Conservation (phyloP, 2,797 vertebrate genomes). For the Limosa lapponica region DNA sequence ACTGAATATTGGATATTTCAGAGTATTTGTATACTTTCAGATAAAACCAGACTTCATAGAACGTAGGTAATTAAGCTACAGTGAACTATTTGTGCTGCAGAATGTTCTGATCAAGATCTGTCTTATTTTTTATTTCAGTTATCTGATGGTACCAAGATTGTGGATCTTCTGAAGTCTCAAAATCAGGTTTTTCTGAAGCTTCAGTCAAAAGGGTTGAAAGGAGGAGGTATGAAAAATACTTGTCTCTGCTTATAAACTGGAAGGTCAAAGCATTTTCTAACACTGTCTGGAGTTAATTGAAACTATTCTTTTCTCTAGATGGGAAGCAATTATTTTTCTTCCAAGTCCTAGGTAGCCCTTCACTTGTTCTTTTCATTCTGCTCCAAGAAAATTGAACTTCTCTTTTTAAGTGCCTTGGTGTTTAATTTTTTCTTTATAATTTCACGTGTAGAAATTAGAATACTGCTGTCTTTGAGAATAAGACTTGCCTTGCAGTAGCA, state of each 20-base stretch:
- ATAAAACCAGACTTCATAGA: background rate
- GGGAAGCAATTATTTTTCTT: background rate
- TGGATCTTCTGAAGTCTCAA: slow-evolving; percentile 80
- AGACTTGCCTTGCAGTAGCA: background rate
- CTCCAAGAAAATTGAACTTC: background rate
- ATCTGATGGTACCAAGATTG: slow-evolving; percentile 81
- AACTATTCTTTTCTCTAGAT: background rate
- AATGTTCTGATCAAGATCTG: background rate
- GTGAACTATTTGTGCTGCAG: background rate
- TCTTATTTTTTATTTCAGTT: slow-evolving; percentile 79
- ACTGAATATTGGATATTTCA: background rate
- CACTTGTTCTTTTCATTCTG: background rate
- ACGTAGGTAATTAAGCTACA: background rate
- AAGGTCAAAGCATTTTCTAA: background rate
- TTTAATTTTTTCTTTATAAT: background rate
- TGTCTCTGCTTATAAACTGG: background rate
- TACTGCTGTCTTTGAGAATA: background rate
- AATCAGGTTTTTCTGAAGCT: slow-evolving; percentile 87
- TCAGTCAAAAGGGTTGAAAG: slow-evolving; percentile 90
- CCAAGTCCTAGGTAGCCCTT: background rate
- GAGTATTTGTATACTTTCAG: background rate
- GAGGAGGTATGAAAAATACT: slow-evolving; percentile 87
- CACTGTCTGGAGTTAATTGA: background rate
- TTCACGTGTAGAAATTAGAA: background rate
- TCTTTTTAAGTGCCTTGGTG: background rate